Evolutionary conservation across 2,113 vertebrate species (phyloP), one percentile per base, ranked within the genome.

Genomic region (Petromus typicus): DNA sequence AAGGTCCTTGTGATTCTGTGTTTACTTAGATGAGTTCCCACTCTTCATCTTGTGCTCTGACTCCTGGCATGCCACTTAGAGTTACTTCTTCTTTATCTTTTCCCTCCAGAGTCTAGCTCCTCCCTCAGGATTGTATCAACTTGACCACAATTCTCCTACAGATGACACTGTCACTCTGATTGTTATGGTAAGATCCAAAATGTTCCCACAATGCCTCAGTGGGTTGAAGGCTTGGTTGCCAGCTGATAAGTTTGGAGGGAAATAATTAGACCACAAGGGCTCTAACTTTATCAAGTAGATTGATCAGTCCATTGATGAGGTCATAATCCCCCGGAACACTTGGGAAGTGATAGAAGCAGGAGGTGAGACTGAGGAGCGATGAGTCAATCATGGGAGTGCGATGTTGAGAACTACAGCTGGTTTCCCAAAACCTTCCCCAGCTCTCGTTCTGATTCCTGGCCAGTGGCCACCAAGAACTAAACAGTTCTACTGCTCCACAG

Each of bases 351-450:
- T 54, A 16, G 14, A 20, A 78, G 34, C 48, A 34, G 45, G 48
- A 51, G 18, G 17, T 34, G 48, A 54, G 48, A 30, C 17, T 54
- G 43, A 51, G 30, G 0, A 20, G 45, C 32, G 4, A 30, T 25
- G 8, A 34, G 2, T 10, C 7, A 0, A 20, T 4, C 48, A 34
- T 18, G 6, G 48, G 11, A 4, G 14, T 0, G 8, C 18, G 75
- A 34, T 7, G 3, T 32, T 54, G 32, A 27, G 75, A 4, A 22
- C 48, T 2, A 10, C 54, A 2, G 34, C 8, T 34, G 17, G 17
- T 51, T 51, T 27, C 45, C 30, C 20, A 30, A 9, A 10, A 8
- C 34, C 34, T 54, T 54, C 9, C 12, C 51, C 11, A 30, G 14
- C 16, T 54, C 45, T 30, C 25, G 30, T 16, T 54, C 75, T 78